Conservation (phyloP, 2,113 vertebrate species). For the Carettochelys insculpta region DNA sequence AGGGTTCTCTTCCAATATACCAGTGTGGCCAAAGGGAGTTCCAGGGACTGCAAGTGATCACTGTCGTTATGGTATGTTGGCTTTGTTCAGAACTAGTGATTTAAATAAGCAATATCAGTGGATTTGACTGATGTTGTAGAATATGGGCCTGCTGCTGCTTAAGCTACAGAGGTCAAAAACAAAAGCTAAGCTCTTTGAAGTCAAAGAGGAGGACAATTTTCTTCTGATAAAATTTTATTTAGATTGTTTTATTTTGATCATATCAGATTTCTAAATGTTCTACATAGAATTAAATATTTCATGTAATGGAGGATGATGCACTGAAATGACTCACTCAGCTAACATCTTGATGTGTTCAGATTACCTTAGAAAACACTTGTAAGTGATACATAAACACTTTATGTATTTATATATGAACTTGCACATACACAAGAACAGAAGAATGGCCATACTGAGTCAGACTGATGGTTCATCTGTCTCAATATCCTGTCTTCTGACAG, state of each 20-base stretch:
- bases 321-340: not conserved
- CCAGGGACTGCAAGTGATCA: not conserved
- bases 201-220: constrained; percentile 12
- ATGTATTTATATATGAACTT: not conserved
- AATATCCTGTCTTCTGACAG: not conserved
- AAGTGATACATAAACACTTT: not conserved
- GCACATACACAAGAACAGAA: not conserved
- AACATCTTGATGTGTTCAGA: not conserved
- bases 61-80: not conserved
- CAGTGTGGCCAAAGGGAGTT: not conserved
- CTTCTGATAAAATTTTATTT: constrained; percentile 30
- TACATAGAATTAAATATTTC: constrained; percentile 11
- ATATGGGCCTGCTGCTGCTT: constrained; percentile 28
- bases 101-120: constrained; percentile 34
- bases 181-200: constrained; percentile 16
- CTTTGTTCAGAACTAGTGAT: constrained; percentile 34
- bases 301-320: not conserved
- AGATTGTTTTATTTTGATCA: not conserved
- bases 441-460: not conserved
- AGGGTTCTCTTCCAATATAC: not conserved
- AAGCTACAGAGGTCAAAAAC: not conserved
- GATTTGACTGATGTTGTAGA: constrained; percentile 26
- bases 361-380: not conserved
- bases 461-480: not conserved
- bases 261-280: not conserved